A percentile compares a stretch with the other conserved stretches of the same genome.
These are phyloP conservation scores for Pygocentrus nattereri DNA, from an alignment of 2,797 vertebrate genomes.

Conservation along the genomic window DNA sequence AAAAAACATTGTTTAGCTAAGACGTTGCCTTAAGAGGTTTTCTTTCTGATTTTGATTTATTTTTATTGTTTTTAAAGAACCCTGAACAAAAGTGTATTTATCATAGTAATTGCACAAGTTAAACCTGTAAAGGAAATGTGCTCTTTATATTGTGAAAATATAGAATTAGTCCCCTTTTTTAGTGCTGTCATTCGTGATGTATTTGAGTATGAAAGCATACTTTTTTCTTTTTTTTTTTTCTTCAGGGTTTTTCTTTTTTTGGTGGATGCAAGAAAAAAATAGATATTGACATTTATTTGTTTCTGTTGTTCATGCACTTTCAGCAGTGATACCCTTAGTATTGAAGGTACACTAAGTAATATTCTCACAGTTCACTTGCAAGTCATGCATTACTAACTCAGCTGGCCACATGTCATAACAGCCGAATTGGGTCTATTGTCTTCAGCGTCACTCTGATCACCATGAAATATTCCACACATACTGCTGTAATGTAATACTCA, in stretches of 20 bases:
- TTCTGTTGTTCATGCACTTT: slow-evolving; percentile 63
- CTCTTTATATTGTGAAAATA: slow-evolving; percentile 25
- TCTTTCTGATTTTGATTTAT: slow-evolving; percentile 28
- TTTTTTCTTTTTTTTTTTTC: slow-evolving; percentile 13
- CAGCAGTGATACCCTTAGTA: slow-evolving; percentile 52
- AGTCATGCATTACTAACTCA: slow-evolving; percentile 1
- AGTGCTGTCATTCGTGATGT: slow-evolving; percentile 4
- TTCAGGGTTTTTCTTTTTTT: slow-evolving; percentile 56
- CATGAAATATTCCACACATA: background rate
- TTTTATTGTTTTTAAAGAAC: slow-evolving; percentile 30
- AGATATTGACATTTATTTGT: slow-evolving; percentile 31
- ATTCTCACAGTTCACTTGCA: background rate
- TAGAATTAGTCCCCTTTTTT: slow-evolving; percentile 22
- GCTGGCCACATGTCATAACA: background rate
- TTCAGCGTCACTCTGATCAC: background rate
- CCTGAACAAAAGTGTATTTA: slow-evolving; percentile 47
- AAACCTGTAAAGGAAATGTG: slow-evolving; percentile 18
- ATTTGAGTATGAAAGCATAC: slow-evolving; percentile 4
- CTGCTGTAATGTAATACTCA: background rate
- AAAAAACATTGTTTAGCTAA: slow-evolving; percentile 61
- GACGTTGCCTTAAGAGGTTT: slow-evolving; percentile 80
- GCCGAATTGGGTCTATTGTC: background rate
- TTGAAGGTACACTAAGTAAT: slow-evolving; percentile 40
- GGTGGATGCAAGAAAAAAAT: slow-evolving; percentile 25
- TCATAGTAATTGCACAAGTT: slow-evolving; percentile 46